Evolutionary conservation across 2,888 invertebrate genomes (phyloP), one percentile per base, ranked within the genome.

Genomic region (Copidosoma aretas): DNA sequence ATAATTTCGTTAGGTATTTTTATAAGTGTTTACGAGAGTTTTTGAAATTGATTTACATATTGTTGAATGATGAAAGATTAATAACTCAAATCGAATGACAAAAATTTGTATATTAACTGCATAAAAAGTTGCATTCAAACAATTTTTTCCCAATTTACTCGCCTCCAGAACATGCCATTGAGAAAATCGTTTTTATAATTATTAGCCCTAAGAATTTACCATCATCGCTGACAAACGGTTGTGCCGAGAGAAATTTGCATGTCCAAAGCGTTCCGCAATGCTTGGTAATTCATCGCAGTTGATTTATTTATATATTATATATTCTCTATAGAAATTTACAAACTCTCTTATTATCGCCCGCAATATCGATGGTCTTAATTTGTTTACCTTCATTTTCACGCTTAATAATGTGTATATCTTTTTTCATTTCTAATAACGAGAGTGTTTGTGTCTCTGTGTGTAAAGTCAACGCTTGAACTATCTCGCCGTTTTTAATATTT

Each of bases 261-360:
- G 58, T 54, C 14, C 41, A 53, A 64, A 66, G 63, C 67, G 22
- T 66, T 54, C 25, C 60, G 60, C 59, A 59, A 53, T 58, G 46
- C 71, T 39, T 59, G 39, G 64, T 52, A 49, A 60, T 51, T 57
- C 15, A 56, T 10, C n/a, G 17, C 15, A 60, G 22, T n/a, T 8
- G n/a, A 60, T 49, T 41, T 15, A 8, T 46, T 8, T 15, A 14
- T 14, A 8, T 46, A 46, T 46, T 41, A 46, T 17, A 46, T 46
- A 67, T 64, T 63, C 46, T 58, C 65, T 68, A 68, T 70, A 68
- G 72, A 72, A 70, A 72, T 70, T 70, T 72, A 72, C 60, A 72
- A 72, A 72, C 60, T 61, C 19, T 53, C 62, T 51, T 32, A 2
- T 17, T 60, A 52, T 62, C 67, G 54, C 21, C 41, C 25, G 60